Evolutionary conservation across 1,140 invertebrate genomes (phyloP).

Genomic region (Dendrolimus punctatus): DNA sequence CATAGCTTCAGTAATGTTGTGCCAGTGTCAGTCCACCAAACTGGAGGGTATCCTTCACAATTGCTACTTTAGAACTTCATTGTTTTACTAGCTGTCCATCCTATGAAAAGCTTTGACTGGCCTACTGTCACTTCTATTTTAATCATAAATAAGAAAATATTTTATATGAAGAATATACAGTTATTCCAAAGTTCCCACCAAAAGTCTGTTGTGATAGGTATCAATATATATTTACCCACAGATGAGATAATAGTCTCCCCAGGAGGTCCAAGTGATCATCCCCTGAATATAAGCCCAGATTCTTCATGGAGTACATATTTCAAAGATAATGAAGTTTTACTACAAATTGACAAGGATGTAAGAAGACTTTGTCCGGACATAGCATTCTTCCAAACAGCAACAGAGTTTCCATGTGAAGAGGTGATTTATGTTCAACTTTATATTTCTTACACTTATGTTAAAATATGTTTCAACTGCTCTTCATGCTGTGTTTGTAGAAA

Average conservation of each 20-base stretch:
- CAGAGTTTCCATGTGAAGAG: conserved; percentile 86
- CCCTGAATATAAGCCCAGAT: conserved; percentile 93
- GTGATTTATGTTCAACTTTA: conserved; percentile 62
- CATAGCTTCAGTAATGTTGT: too few species aligned
- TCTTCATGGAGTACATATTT: conserved; percentile 94
- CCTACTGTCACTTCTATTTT: too few species aligned
- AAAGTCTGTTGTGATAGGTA: too few species aligned
- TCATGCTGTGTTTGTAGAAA: too few species aligned
- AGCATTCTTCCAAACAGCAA: conserved; percentile 96
- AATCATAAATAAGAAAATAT: too few species aligned
- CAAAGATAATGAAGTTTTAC: conserved; percentile 95
- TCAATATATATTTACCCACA: conserved; percentile 40
- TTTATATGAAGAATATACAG: too few species aligned
- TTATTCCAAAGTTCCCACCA: too few species aligned
- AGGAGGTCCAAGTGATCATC: conserved; percentile 84
- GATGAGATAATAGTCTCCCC: conserved; percentile 89
- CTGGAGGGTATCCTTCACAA: too few species aligned
- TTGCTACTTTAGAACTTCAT: too few species aligned
- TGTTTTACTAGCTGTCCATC: too few species aligned
- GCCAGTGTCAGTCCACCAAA: too few species aligned
- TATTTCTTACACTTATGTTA: neutral
- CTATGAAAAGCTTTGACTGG: too few species aligned
- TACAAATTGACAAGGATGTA: conserved; percentile 98
- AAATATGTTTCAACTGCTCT: neutral
- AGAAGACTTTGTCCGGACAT: conserved; percentile 95